Evolutionary conservation across 2,888 invertebrate species (phyloP).

Genomic region (Amiota mariae): DNA sequence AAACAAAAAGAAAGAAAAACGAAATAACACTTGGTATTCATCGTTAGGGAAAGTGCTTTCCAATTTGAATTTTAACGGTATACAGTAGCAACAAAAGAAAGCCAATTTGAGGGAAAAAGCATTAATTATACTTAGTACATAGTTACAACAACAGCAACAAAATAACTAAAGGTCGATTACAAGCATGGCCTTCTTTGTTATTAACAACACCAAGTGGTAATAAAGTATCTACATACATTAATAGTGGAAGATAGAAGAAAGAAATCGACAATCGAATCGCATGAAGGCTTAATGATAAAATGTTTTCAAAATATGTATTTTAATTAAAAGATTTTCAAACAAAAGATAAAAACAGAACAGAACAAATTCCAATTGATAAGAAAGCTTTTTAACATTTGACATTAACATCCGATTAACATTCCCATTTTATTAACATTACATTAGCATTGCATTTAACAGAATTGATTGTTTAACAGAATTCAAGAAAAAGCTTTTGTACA

Average conservation of each 20-base stretch:
- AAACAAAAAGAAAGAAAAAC: constrained; percentile 42
- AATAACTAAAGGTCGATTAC: background rate
- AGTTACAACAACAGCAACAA: background rate
- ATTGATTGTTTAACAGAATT: no score
- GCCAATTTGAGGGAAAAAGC: constrained; percentile 4
- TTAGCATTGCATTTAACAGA: no score
- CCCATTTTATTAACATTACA: no score
- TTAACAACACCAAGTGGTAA: no score
- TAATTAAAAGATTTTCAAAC: constrained; percentile 10
- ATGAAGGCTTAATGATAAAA: background rate
- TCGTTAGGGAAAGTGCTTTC: constrained; percentile 51
- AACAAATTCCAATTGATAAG: no score
- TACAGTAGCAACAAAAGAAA: constrained; percentile 23
- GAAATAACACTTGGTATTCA: constrained; percentile 14
- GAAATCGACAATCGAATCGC: background rate
- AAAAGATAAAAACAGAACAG: background rate
- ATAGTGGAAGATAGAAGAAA: background rate
- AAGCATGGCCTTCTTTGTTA: background rate
- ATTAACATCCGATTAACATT: no score
- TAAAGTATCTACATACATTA: background rate
- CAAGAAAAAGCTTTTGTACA: no score
- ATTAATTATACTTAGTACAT: background rate
- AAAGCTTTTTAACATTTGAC: no score
- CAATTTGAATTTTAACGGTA: constrained; percentile 22
- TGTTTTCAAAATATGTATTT: background rate